Conservation (phyloP, 2,888 invertebrate species). For the Yponomeuta sedellus region DNA sequence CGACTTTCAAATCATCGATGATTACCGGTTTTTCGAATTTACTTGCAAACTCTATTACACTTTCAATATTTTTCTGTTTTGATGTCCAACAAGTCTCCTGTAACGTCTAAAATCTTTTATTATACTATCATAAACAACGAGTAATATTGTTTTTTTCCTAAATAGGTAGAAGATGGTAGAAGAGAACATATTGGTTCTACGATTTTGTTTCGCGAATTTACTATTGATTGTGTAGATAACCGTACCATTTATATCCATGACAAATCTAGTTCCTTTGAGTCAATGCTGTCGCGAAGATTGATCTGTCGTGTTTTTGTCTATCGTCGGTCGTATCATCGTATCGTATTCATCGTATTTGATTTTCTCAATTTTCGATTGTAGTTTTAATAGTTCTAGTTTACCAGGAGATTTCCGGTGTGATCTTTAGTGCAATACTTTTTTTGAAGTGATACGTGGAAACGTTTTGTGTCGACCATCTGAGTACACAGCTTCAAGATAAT, state of each 20-base stretch:
- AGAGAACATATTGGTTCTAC: too few relatives aligned
- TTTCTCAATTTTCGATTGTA: not conserved
- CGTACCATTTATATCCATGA: too few relatives aligned
- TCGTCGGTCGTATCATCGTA: not conserved
- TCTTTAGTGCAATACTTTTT: not conserved
- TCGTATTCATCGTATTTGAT: not conserved
- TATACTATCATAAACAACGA: too few relatives aligned
- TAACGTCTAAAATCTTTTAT: too few relatives aligned
- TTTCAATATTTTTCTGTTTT: too few relatives aligned
- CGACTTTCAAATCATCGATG: not conserved
- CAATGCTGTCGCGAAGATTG: too few relatives aligned
- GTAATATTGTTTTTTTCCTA: too few relatives aligned
- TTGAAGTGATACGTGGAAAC: not conserved
- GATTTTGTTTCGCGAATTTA: not conserved
- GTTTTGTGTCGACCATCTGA: not conserved
- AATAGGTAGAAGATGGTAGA: too few relatives aligned
- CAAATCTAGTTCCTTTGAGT: too few relatives aligned
- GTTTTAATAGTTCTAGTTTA: not conserved
- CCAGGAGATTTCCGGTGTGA: not conserved
- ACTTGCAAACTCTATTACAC: not conserved
- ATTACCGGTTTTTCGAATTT: not conserved
- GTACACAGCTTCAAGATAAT: constrained; percentile 27
- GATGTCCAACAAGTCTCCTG: too few relatives aligned
- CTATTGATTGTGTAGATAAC: not conserved
- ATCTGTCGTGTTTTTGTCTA: not conserved